Base-by-base conservation (phyloP, 2,113 vertebrate species). In the Myodes glareolus region DNA sequence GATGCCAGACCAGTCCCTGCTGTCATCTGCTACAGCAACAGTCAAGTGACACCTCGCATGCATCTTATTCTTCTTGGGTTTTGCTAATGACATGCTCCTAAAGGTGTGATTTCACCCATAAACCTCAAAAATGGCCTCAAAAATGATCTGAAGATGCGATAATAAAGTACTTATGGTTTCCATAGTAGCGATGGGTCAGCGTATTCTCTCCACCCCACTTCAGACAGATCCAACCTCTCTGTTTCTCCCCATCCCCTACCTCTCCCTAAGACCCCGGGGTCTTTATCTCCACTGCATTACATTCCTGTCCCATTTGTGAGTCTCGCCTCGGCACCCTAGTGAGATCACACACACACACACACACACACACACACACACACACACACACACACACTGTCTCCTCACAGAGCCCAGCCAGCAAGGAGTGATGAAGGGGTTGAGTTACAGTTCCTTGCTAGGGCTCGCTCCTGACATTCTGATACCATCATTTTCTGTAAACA, bases 301-400 rank as follows among this genome's bases (percentile, higher is more conserved):
- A 31, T 10, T 36, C 31, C 19, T 25, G 33, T 65, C 47, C 10
- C 68, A 42, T 58, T 1, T 39, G 0, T 14, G 36, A 39, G 50
- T 78, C 87, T n/a, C 36, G 68, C 47, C 47, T 42, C 36, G 31
- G 67, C 73, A 73, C 25, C 36, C 13, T 67, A 31, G 65, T 17
- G 10, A 45, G 33, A 17, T 12, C 21, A 63, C 36, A 21, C 72
- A 78, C 42, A 21, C 65, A 33, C 3, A 0, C 2, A 33, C 3
- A 0, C 2, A 33, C 3, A 0, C 2, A 33, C 3, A 0, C 2
- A 33, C 3, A 0, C 2, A 33, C 3, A 0, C 2, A 33, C 3
- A 0, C 21, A 63, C 36, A 21, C 72, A 78, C 42, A 21, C 65
- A 33, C 3, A 0, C 2, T 6, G 33, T 61, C 73, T 61, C 78